These are phyloP conservation scores for Melopsittacus undulatus DNA, from an alignment of 2,797 vertebrate genomes.

Conservation along the genomic window DNA sequence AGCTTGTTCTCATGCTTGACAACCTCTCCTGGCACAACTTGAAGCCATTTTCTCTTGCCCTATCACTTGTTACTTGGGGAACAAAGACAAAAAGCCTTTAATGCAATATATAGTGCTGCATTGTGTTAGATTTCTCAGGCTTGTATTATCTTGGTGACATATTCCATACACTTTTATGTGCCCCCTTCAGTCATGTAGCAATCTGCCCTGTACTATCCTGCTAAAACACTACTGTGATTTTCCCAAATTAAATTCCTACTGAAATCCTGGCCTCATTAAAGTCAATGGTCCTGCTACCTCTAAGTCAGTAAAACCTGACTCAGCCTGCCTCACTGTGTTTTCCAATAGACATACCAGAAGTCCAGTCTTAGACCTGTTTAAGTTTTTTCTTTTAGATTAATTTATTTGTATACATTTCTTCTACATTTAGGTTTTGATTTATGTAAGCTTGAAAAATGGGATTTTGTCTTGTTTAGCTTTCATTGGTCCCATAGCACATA, in stretches of 20 bases:
- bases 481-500: neutral
- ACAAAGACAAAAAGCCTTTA: slow-evolving; percentile 1
- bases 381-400: neutral
- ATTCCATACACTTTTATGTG: neutral
- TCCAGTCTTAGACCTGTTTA: neutral
- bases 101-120: neutral
- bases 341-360: neutral
- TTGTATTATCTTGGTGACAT: neutral
- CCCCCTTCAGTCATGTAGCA: neutral
- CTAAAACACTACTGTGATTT: neutral
- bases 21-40: neutral
- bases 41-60: neutral
- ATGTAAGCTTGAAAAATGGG: neutral
- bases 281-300: neutral
- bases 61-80: neutral
- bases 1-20: neutral
- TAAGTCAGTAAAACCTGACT: neutral
- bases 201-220: neutral
- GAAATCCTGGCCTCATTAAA: neutral
- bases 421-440: neutral
- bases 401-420: neutral
- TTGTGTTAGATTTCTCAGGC: neutral
- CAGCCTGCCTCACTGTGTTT: neutral
- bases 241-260: neutral
- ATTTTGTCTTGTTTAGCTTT: neutral